A percentile compares a stretch with the other conserved stretches of the same genome.
These are phyloP conservation scores for Myopa tessellatipennis DNA, from an alignment of 2,888 invertebrate species.

Conservation along the genomic window DNA sequence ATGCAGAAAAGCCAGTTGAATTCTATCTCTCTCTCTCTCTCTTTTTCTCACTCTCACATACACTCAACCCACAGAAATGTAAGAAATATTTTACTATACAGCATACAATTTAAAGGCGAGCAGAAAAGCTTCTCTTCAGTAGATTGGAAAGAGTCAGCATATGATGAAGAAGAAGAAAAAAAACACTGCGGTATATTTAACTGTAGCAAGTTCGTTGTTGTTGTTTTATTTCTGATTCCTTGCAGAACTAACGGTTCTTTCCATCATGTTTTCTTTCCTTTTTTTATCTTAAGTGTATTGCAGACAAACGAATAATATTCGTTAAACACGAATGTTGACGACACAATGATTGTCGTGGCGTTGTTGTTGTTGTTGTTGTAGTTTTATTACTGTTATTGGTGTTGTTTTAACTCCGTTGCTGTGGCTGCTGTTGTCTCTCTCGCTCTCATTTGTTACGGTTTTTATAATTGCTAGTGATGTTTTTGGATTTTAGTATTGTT, in stretches of 20 bases:
- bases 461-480: not conserved
- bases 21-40: not conserved
- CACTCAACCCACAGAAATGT: not conserved
- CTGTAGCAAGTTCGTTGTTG: not conserved
- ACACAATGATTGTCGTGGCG: too few species aligned
- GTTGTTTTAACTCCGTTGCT: not conserved
- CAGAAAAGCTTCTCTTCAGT: not conserved
- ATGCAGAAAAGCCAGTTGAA: constrained; percentile 29
- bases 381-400: too few species aligned
- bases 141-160: not conserved
- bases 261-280: too few species aligned
- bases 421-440: constrained; percentile 14
- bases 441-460: not conserved
- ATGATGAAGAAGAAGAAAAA: not conserved
- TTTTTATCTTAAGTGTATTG: constrained; percentile 6
- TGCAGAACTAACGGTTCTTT: constrained; percentile 1
- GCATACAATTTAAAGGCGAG: not conserved
- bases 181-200: constrained; percentile 19
- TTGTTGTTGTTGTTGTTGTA: constrained; percentile 10
- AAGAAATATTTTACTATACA: too few species aligned
- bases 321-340: constrained; percentile 30
- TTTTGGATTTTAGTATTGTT: constrained; percentile 27
- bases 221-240: not conserved
- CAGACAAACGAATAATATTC: constrained; percentile 27
- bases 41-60: not conserved